Evolutionary conservation across 2,888 invertebrate genomes (phyloP), one percentile per base, ranked within the genome.

Genomic region (Prosapia bicincta): DNA sequence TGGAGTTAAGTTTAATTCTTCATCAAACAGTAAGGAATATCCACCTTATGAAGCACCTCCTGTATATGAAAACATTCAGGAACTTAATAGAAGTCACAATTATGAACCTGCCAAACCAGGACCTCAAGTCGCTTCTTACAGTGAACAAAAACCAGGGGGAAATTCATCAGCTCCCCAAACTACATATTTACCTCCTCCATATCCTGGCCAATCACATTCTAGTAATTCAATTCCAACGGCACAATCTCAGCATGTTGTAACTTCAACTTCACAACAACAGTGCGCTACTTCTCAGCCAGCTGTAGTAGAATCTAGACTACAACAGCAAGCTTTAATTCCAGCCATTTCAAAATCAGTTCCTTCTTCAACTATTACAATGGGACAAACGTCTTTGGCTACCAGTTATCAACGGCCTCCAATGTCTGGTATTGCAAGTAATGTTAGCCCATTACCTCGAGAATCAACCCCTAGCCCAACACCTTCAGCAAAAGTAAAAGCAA

Each of bases 31-130:
- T 32, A 81, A 82, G 80, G 81, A 83, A 20, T 80, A 81, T 68
- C 87, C 87, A 0, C 86, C 87, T 0, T 87, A 87, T 76, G 86
- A 88, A 85, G 83, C 90, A 83, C 85, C 90, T 83, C 85, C 88
- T 79, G 85, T 87, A n/a, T 90, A 90, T 81, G 90, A 90, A 83
- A 90, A 90, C 80, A 88, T 89, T 82, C 89, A 86, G 85, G 90
- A 88, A 82, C 87, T 88, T 23, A 84, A 85, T 43, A 79, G 78
- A 43, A 76, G 72, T 28, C 77, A 76, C 28, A 74, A 28, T 26
- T 80, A 87, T 88, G 83, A 87, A 88, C 81, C 82, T 66, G 83
- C 83, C 30, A 86, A 85, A 76, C 85, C 86, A 0, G 85, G 85
- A 3, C 86, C 86, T n/a, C 86, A 86, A 79, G 86, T 86, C 7